Percentiles rank a stretch among this genome's conserved stretches.
Evolutionary conservation across 2,888 invertebrate species (phyloP).

Genomic region (Ametastegia equiseti): DNA sequence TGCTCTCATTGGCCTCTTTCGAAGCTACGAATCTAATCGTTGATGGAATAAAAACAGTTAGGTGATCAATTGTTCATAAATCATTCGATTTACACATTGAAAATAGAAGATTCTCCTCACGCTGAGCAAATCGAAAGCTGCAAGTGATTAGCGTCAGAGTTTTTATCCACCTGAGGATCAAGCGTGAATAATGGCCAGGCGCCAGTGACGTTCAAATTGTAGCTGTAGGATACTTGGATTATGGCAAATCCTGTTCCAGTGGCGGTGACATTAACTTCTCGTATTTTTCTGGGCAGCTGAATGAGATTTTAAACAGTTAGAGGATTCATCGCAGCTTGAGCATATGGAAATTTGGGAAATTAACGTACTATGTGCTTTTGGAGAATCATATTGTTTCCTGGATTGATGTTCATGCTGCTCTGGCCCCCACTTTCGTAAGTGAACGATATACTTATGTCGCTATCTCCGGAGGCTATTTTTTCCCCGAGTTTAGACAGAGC

Average conservation of each 20-base stretch:
- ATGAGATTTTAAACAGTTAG: not conserved
- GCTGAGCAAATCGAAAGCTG: conserved; percentile 90
- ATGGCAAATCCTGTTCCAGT: conserved; percentile 89
- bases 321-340: not conserved
- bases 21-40: conserved; percentile 81
- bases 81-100: not conserved
- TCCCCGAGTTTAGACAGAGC: conserved; percentile 84
- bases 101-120: conserved; percentile 73
- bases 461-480: conserved; percentile 77
- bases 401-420: conserved; percentile 83
- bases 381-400: conserved; percentile 88
- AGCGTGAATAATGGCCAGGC: conserved; percentile 92
- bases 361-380: conserved; percentile 86
- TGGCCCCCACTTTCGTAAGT: conserved; percentile 78
- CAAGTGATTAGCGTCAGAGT: conserved; percentile 86
- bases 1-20: conserved; percentile 85
- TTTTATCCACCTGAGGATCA: conserved; percentile 91
- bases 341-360: not conserved
- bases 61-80: not conserved
- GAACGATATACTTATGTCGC: conserved; percentile 79
- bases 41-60: not conserved
- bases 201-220: conserved; percentile 91
- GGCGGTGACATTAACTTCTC: conserved; percentile 85
- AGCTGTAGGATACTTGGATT: conserved; percentile 87
- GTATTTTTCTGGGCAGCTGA: conserved; percentile 78